Base-by-base conservation (phyloP, 1,140 invertebrate species). In the Chironomus striatipennis region DNA sequence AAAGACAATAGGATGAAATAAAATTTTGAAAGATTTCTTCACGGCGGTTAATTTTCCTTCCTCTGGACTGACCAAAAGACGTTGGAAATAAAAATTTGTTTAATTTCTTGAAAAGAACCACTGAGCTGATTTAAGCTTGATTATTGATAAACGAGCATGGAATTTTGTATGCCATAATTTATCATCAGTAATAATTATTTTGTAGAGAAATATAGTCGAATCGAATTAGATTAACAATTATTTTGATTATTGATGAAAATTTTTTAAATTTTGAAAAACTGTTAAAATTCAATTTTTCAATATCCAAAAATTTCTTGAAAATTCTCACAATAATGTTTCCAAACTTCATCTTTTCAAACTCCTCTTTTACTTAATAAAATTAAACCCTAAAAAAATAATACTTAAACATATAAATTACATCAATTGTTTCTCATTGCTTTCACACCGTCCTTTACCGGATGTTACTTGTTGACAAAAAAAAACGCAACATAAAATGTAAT, bases 401-500 rank as follows among this genome's bases (percentile, higher is more conserved):
- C 12, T 57, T 57, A 57, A n/a, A n/a, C 12, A n/a, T 57, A n/a
- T 57, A 57, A 57, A 57, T 57, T 57, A 57, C 47, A 57, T 57
- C 47, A 57, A 57, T 57, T 57, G 47, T 57, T 57, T 57, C 47
- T 57, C 47, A 57, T 57, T 57, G 47, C 65, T 20, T 70, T 70
- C 65, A 70, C 65, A 70, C 65, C 65, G 65, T 70, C 17, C 47
- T 57, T 57, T 57, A 9, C 17, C 65, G 65, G 65, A 70, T 70
- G 65, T 70, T 70, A 70, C 65, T 70, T 70, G 65, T 70, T 70
- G 65, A 70, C 65, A 70, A 70, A 70, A 70, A 18, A 18, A 70
- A 57, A 57, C 9, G 24, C 24, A 34, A 5, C 24, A 34, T 2
- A 57, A 57, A 57, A 57, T n/a, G 9, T 57, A 12, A 57, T 12